These are phyloP conservation scores for Gadopsis bispinosus DNA, from an alignment of 2,797 vertebrate species.

Conservation along the genomic window DNA sequence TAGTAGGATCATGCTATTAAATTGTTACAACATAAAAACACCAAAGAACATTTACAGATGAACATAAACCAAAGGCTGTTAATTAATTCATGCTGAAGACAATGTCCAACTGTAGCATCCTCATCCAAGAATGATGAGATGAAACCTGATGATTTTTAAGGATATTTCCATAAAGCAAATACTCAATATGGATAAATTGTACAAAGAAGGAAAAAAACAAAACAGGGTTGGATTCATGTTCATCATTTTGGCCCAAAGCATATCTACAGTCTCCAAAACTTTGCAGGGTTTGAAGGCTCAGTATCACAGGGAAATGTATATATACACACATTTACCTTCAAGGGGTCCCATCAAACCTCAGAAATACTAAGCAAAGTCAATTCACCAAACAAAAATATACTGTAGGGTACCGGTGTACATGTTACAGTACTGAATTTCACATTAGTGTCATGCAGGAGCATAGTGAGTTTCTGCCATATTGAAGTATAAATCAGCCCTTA, in stretches of 20 bases:
- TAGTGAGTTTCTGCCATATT: conserved; percentile 45
- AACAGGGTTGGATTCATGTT: not conserved
- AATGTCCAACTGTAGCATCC: conserved; percentile 15
- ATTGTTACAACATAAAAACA: conserved; percentile 34
- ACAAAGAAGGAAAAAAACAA: conserved; percentile 1
- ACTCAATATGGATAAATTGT: conserved; percentile 3
- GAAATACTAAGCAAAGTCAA: conserved; percentile 31
- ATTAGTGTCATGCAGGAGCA: conserved; percentile 76
- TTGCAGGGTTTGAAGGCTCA: conserved; percentile 44
- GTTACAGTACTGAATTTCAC: conserved; percentile 70
- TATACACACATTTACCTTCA: conserved; percentile 11
- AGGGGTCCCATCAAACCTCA: conserved; percentile 62
- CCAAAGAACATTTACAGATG: conserved; percentile 22
- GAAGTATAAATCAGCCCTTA: conserved; percentile 68
- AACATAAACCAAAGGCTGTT: conserved; percentile 22
- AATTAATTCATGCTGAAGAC: conserved; percentile 43
- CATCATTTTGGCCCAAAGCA: conserved; percentile 33
- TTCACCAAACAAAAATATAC: conserved; percentile 46
- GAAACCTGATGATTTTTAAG: conserved; percentile 28
- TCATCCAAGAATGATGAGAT: conserved; percentile 38
- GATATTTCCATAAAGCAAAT: conserved; percentile 27
- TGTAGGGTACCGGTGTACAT: conserved; percentile 46
- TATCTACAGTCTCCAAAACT: conserved; percentile 47
- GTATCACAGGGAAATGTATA: conserved; percentile 62
- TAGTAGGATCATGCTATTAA: conserved; percentile 56